These are phyloP conservation scores for Spizella passerina DNA, from an alignment of 2,797 vertebrate genomes.

Conservation along the genomic window DNA sequence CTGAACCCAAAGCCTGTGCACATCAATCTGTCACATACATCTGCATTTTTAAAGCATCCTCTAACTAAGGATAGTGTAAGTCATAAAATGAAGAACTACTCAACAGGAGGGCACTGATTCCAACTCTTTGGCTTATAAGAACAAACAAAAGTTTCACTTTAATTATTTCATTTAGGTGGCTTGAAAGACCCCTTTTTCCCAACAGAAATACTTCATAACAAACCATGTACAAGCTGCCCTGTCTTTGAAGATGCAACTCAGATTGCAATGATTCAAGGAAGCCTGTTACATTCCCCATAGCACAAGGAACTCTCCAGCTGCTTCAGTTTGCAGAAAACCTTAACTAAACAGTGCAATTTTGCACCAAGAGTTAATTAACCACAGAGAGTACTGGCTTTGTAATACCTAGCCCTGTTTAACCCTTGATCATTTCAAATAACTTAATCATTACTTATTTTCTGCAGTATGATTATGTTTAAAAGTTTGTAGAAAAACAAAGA, in stretches of 20 bases:
- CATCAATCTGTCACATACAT: constrained; percentile 12
- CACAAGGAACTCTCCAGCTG: background rate
- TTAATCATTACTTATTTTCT: background rate
- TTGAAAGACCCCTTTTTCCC: background rate
- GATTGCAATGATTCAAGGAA: background rate
- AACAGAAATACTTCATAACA: background rate
- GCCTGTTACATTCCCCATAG: background rate
- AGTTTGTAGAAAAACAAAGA: background rate
- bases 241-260: background rate
- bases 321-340: background rate
- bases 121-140: background rate
- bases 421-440: background rate
- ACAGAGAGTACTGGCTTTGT: background rate
- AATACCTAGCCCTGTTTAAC: background rate
- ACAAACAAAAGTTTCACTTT: background rate
- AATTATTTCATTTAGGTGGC: background rate
- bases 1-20: background rate
- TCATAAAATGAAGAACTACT: background rate
- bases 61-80: background rate
- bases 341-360: background rate
- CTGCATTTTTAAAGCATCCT: constrained; percentile 22
- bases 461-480: background rate
- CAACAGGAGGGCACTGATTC: background rate
- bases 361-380: background rate
- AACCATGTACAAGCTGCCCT: background rate